Evolutionary conservation across 1,140 invertebrate genomes (phyloP).

Genomic region (Alviniconcha marisindica): DNA sequence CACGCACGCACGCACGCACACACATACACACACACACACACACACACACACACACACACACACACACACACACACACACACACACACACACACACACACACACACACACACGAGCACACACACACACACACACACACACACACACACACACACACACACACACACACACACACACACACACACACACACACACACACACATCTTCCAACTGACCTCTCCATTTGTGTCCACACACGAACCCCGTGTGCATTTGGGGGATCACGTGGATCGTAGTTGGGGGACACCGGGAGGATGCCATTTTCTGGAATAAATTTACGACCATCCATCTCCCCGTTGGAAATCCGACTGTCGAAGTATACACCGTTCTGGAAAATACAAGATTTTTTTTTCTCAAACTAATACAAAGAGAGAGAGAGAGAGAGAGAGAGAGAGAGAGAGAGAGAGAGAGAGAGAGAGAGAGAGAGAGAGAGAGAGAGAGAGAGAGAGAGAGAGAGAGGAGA

Average conservation of each 20-base stretch:
- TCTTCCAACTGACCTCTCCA: slow-evolving; percentile 13
- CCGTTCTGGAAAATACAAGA: background rate
- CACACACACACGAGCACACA: too few species aligned
- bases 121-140: background rate
- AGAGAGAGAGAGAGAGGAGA: background rate
- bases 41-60: too few species aligned
- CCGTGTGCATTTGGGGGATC: background rate
- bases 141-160: slow-evolving; percentile 13
- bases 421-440: background rate
- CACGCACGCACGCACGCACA: too few species aligned
- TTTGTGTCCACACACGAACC: slow-evolving; percentile 1
- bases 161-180: slow-evolving; percentile 8
- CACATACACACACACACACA: too few species aligned
- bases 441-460: background rate
- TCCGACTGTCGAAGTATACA: slow-evolving; percentile 27
- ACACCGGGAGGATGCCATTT: background rate
- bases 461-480: background rate
- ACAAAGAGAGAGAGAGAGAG: too few species aligned
- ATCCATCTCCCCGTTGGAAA: background rate
- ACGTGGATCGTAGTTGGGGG: slow-evolving; percentile 20
- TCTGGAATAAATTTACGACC: background rate
- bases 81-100: too few species aligned
- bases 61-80: too few species aligned
- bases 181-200: slow-evolving; percentile 18
- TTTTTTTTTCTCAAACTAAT: too few species aligned